phyloP scores from a whole-genome alignment of 2,888 invertebrate species.

The Cryptocheilus praepositus region DNA sequence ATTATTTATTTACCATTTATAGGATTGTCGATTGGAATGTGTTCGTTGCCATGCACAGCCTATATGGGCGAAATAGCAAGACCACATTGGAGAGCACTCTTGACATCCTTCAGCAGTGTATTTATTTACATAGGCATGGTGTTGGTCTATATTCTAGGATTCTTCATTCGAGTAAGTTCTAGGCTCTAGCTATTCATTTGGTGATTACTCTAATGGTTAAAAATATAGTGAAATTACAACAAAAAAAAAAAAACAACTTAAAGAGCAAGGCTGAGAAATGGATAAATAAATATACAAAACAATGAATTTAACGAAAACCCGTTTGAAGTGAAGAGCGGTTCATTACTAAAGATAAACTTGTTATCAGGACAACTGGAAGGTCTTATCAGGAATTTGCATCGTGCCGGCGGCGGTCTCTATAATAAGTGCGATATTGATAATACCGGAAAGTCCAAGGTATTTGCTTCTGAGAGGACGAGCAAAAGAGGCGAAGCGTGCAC shows the following conservation, averaged over 20 bases:
- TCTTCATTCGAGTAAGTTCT: conserved; percentile 12
- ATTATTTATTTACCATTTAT: no score
- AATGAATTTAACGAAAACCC: not conserved
- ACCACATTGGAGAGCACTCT: conserved; percentile 71
- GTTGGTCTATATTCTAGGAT: conserved; percentile 19
- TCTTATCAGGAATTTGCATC: conserved; percentile 66
- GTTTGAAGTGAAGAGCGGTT: no score
- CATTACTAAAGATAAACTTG: conserved; percentile 1
- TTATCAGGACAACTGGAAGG: conserved; percentile 71
- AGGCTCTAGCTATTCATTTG: no score
- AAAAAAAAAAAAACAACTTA: no score
- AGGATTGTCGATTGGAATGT: conserved; percentile 75
- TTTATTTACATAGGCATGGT: conserved; percentile 11
- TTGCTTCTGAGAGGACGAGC: conserved; percentile 72
- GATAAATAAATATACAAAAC: no score
- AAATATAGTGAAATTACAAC: no score
- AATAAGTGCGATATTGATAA: conserved; percentile 64
- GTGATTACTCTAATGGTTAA: no score
- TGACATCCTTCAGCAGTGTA: conserved; percentile 75
- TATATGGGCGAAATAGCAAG: conserved; percentile 76
- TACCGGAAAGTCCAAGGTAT: conserved; percentile 77
- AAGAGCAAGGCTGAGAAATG: no score
- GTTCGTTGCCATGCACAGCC: conserved; percentile 75
- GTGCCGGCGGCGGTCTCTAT: conserved; percentile 72
- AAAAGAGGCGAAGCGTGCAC: conserved; percentile 71